Conservation (phyloP, 1,140 invertebrate genomes). For the Batillaria attramentaria region DNA sequence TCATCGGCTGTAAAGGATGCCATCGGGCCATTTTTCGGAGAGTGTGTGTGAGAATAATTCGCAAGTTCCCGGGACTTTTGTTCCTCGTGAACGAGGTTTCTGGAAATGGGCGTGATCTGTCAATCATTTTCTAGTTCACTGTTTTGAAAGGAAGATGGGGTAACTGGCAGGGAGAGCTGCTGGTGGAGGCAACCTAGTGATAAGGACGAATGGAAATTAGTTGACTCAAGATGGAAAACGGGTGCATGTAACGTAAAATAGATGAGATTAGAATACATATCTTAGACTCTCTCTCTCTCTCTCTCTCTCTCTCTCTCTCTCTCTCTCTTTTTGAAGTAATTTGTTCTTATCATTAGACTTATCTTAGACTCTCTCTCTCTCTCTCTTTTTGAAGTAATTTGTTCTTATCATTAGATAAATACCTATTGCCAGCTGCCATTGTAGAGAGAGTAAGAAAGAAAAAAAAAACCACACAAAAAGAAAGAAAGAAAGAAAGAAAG, state of each 20-base stretch:
- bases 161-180: too few relatives aligned
- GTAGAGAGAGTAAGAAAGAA: not conserved
- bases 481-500: not conserved
- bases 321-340: not conserved
- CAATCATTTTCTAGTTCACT: not conserved
- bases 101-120: too few relatives aligned
- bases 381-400: not conserved
- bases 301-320: not conserved
- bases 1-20: too few relatives aligned
- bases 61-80: too few relatives aligned
- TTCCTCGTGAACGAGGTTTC: too few relatives aligned
- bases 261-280: not conserved
- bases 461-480: not conserved
- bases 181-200: too few relatives aligned
- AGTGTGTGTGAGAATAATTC: too few relatives aligned
- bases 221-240: too few relatives aligned
- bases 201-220: too few relatives aligned
- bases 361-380: not conserved
- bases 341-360: not conserved
- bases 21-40: too few relatives aligned
- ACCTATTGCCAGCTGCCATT: not conserved
- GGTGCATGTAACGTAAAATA: not conserved
- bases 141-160: not conserved
- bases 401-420: not conserved
- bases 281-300: not conserved